Evolutionary conservation across 2,797 vertebrate genomes (phyloP).

Genomic region (Pipistrellus pipistrellus): DNA sequence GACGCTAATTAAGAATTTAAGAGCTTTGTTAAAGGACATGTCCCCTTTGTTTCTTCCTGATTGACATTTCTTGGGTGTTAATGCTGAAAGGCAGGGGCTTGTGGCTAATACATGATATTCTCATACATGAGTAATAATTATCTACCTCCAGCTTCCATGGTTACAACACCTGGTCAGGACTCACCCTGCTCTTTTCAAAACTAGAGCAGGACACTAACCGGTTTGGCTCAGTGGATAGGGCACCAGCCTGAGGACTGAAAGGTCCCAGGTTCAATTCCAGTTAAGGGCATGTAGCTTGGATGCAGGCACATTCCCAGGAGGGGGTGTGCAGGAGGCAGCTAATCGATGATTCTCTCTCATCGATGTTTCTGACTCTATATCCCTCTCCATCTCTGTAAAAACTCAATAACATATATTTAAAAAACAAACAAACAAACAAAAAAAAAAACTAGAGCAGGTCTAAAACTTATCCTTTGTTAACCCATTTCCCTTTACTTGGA

Average conservation of each 20-base stretch:
- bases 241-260: too few species aligned
- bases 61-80: slow-evolving; percentile 33
- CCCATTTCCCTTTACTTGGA: not conserved
- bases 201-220: not conserved
- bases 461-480: not conserved
- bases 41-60: slow-evolving; percentile 52
- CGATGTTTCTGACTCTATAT: too few species aligned
- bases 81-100: not conserved
- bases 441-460: not conserved
- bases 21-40: slow-evolving; percentile 57
- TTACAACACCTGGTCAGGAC: not conserved
- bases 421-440: too few species aligned
- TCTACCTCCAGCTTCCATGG: not conserved
- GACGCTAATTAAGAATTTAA: slow-evolving; percentile 65
- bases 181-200: not conserved
- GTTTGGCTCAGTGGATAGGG: too few species aligned
- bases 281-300: too few species aligned
- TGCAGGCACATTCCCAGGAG: too few species aligned
- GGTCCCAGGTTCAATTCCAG: too few species aligned
- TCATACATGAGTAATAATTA: not conserved
- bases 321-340: too few species aligned
- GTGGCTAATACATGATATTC: not conserved
- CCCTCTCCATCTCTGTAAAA: too few species aligned
- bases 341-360: too few species aligned
- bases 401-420: too few species aligned